Evolutionary conservation across 2,888 invertebrate species (phyloP), one percentile per base, ranked within the genome.

Genomic region (Epinotia brunnichana): DNA sequence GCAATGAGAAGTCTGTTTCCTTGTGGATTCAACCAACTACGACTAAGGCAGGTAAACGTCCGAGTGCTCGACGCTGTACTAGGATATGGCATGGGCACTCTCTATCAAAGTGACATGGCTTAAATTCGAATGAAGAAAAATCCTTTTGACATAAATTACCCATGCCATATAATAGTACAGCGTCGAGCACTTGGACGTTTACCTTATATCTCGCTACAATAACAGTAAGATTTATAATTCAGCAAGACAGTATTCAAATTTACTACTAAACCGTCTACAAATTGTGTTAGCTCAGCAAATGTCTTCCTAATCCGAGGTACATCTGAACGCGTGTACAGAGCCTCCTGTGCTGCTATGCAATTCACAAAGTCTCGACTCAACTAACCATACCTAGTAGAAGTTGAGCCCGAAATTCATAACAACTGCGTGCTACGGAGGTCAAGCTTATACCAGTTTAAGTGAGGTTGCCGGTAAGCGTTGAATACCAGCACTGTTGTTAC

Each of bases 311-410:
- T 83, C 83, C 82, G 75, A 80, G 79, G 77, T 76, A 76, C 70
- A 76, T 71, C 76, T 76, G 82, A 81, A 82, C 78, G 82, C 82
- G 83, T 82, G 79, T 83, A 79, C 78, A 78, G 79, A 78, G 77
- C 70, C 70, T 76, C 70, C 71, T 54, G 48, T 48, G n/a, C 48
- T n/a, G 48, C 48, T 48, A 48, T n/a, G 48, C 48, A 7, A 48
- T 48, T 48, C 48, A 48, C n/a, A 48, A 48, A n/a, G 48, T 48
- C n/a, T n/a, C 5, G 5, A 48, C 15, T 7, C 15, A 48, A 5
- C 5, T n/a, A 15, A 48, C 48, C 48, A 35, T 35, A 35, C n/a
- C 48, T 48, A 13, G 48, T 44, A 48, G 3, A 48, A n/a, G n/a
- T 48, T 48, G 48, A 48, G 48, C 48, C 48, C 5, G 48, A 48